Conservation (phyloP, 2,113 vertebrate species). For the Planiliza haematocheilus region DNA sequence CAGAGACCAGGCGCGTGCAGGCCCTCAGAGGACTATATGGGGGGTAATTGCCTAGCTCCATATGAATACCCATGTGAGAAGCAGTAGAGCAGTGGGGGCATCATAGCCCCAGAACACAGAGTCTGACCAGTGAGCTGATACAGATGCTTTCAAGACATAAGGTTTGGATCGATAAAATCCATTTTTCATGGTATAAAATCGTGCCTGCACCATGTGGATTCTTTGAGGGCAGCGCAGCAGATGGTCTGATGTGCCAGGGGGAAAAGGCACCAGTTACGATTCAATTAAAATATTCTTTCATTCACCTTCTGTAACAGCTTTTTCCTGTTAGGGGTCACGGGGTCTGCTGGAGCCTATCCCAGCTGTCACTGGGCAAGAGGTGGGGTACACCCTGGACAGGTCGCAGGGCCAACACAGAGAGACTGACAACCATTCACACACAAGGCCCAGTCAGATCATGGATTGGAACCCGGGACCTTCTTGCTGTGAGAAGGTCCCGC, state of each 20-base stretch:
- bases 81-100: neutral
- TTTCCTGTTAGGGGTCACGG: no score
- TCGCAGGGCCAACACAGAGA: no score
- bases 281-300: no score
- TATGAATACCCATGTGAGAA: slow-evolving; percentile 40
- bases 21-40: slow-evolving; percentile 41
- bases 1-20: slow-evolving; percentile 35
- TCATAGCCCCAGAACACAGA: slow-evolving; percentile 19
- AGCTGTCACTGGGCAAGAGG: no score
- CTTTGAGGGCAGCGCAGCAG: slow-evolving; percentile 35
- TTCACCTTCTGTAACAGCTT: no score
- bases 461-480: no score
- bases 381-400: no score
- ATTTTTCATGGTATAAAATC: slow-evolving; percentile 43
- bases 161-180: slow-evolving; percentile 56
- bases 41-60: slow-evolving; percentile 56
- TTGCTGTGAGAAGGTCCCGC: no score
- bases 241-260: slow-evolving; percentile 2
- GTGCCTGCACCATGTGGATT: slow-evolving; percentile 7
- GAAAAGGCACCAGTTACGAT: neutral
- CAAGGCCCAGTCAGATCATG: no score
- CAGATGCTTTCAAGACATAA: slow-evolving; percentile 47
- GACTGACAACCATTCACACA: no score
- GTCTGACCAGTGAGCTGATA: slow-evolving; percentile 42
- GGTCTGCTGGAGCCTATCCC: no score